Base-by-base conservation (phyloP, 2,888 invertebrate genomes). In the Lasioglossum figueresi region DNA sequence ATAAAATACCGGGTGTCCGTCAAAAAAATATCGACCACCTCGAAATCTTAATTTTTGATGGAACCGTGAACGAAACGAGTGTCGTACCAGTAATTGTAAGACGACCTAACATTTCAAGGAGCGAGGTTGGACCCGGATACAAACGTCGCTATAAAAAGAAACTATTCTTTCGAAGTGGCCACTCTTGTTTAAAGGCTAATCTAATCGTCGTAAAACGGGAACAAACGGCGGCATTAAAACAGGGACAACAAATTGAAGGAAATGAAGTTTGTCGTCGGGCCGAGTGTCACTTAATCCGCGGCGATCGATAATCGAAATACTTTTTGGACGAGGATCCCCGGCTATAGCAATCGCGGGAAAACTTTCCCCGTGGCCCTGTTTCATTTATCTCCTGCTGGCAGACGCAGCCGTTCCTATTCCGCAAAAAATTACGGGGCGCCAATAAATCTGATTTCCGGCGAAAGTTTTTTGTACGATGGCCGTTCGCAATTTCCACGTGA, bases 381-480 rank as follows among this genome's bases (percentile, higher is more conserved):
- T 88, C 89, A 84, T 90, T 90, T 90, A 90, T 90, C 89, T 91
- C 82, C 71, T 63, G 82, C 87, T 90, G 91, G 87, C 89, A 88
- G 89, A 86, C 84, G 78, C 91, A 89, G 91, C 89, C 91, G 89
- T 83, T 83, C 59, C 84, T 19, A 79, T 89, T 90, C 86, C 80
- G 78, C 82, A 86, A 88, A 90, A 90, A 90, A 90, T 76, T 89
- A 86, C 75, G 87, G 80, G 77, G 72, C 84, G 40, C 83, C 90
- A 74, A 90, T 90, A 90, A 90, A 90, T 90, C 88, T 85, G 91
- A 86, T 89, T 90, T 85, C 84, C 77, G 82, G 76, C 85, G 86
- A 85, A 88, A 86, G 82, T 85, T 85, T 83, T 78, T 82, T 79
- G 72, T 80, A 74, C 63, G 79, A 79, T 80, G 83, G 79, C 80